Evolutionary conservation across 2,113 vertebrate species (phyloP).

Genomic region (Zootoca vivipara): DNA sequence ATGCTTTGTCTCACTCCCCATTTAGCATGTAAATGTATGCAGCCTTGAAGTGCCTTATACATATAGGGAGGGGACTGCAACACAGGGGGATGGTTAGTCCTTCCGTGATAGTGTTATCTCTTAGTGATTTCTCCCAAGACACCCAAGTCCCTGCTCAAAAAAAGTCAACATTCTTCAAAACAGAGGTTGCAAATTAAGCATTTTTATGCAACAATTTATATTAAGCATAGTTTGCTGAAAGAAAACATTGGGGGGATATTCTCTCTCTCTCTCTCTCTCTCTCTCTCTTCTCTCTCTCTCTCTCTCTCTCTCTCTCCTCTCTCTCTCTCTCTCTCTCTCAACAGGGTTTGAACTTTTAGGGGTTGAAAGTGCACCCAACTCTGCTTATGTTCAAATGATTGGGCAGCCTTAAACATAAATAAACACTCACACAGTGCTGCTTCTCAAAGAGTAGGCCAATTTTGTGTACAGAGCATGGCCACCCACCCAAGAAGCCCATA

Average conservation of each 20-base stretch:
- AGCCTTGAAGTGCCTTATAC: not conserved
- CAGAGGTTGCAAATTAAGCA: no score
- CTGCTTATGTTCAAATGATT: not conserved
- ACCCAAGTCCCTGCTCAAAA: not conserved
- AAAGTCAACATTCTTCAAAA: not conserved
- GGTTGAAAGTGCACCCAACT: not conserved
- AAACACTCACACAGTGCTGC: not conserved
- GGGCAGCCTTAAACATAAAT: rapidly evolving
- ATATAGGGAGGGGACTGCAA: no score
- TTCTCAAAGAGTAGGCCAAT: not conserved
- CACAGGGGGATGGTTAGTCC: not conserved
- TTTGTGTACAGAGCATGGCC: not conserved
- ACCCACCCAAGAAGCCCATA: not conserved
- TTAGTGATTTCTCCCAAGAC: not conserved
- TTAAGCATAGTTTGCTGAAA: not conserved
- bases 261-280: not conserved
- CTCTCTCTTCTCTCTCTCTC: not conserved
- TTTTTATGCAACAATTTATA: not conserved
- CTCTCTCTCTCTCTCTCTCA: not conserved
- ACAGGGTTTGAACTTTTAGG: not conserved
- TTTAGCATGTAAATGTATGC: not conserved
- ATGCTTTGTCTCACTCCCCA: no score
- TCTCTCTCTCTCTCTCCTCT: not conserved
- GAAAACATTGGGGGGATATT: not conserved
- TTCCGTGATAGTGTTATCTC: not conserved